phyloP scores from a whole-genome alignment of 2,797 vertebrate genomes.

The Linurgus olivaceus region DNA sequence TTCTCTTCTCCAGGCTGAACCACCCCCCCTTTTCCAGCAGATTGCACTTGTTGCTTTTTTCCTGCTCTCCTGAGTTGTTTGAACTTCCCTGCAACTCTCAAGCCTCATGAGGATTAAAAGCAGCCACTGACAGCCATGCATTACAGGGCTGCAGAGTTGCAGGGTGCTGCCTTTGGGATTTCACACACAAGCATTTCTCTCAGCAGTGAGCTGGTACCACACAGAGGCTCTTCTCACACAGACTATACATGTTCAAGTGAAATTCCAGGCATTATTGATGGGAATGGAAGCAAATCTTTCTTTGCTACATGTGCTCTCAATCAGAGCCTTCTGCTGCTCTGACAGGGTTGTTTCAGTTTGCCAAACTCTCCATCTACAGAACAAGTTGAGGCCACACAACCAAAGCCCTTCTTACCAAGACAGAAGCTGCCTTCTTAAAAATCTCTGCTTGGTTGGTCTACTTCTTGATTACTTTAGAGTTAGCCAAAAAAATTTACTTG shows the following conservation, averaged over 20 bases:
- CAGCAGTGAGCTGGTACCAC: not conserved
- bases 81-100: not conserved
- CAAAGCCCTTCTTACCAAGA: not conserved
- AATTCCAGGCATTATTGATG: not conserved
- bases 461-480: not conserved
- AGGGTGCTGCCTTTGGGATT: not conserved
- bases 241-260: not conserved
- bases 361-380: not conserved
- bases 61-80: not conserved
- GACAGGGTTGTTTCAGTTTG: not conserved
- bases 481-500: not conserved
- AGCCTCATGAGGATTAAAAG: not conserved
- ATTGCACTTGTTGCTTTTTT: not conserved
- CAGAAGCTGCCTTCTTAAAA: not conserved
- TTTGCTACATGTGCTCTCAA: rapidly evolving
- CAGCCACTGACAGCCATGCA: not conserved
- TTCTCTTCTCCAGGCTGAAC: not conserved
- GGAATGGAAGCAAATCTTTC: not conserved
- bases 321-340: not conserved
- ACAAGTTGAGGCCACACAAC: rapidly evolving
- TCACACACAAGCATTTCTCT: not conserved
- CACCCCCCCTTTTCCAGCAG: not conserved
- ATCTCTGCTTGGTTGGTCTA: not conserved
- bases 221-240: not conserved
- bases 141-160: not conserved